phyloP scores from a whole-genome alignment of 2,113 vertebrate species.

The Lagopus leucura region DNA sequence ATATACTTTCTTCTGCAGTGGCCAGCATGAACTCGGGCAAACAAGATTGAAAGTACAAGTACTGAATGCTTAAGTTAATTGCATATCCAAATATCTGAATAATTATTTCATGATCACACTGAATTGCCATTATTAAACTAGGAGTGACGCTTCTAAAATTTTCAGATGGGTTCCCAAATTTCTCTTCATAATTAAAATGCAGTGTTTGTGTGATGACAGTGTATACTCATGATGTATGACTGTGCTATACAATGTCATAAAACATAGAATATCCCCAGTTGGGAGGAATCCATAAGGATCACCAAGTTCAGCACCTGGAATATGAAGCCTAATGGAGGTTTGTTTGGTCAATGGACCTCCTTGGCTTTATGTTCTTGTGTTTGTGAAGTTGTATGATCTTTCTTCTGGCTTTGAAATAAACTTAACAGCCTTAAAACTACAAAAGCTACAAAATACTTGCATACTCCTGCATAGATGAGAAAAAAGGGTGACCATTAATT shows the following conservation, averaged over 20 bases:
- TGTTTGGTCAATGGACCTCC: not conserved
- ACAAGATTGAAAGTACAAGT: not conserved
- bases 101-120: not conserved
- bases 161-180: not conserved
- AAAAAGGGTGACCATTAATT: conserved; percentile 10
- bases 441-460: not conserved
- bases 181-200: not conserved
- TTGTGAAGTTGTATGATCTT: not conserved
- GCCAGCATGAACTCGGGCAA: not conserved
- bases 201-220: not conserved
- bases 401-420: not conserved
- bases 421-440: not conserved
- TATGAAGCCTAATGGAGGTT: not conserved
- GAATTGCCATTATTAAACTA: not conserved
- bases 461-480: not conserved
- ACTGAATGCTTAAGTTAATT: not conserved
- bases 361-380: not conserved
- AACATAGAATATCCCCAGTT: too few species aligned
- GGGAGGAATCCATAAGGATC: too few species aligned
- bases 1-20: not conserved
- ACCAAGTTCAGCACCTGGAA: too few species aligned
- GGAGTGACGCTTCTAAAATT: not conserved
- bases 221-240: not conserved
- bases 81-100: not conserved
- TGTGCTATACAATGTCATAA: not conserved